Base-by-base conservation (phyloP, 2,888 invertebrate species). In the Tachina fera region DNA sequence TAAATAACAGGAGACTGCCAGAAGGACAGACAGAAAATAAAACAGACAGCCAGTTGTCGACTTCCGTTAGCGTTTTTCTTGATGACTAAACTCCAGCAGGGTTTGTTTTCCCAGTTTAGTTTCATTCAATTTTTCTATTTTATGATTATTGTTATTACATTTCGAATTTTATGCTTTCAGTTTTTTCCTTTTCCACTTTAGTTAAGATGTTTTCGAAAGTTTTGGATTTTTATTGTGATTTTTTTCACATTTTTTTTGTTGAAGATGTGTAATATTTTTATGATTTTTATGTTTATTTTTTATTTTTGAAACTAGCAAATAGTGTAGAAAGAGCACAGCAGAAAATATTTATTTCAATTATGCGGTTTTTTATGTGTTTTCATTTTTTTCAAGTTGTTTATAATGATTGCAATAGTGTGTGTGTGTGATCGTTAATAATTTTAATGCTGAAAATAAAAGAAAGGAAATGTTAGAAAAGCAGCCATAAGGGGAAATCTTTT, bases 351-450 rank as follows among this genome's bases (percentile, higher is more conserved):
- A 81, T 81, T 81, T 80, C 76, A 76, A 82, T 82, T 79, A 72
- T 86, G 86, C 71, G 86, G 86, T 79, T 86, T 86, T 80, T 76
- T 80, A 83, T 79, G 83, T 83, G 83, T 83, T 86, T 83, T 80
- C 60, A 72, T 31, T 81, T 5, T 58, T 58, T 60, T 58, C 67
- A 85, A 70, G 72, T 76, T 83, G 82, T 76, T 82, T 82, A 72
- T 56, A 70, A 82, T 58, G 68, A 82, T 80, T 84, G 80, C 76
- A 61, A 75, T 72, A 74, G 68, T 53, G 31, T 31, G 31, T 31
- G 31, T 31, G 31, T 31, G 31, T 47, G 45, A 71, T 75, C 63
- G 70, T 82, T 82, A 82, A 81, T 78, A 84, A 80, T 75, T 80
- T 83, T 79, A 72, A 72, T 71, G 58, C 58, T 60, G 16, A n/a